phyloP scores from a whole-genome alignment of 2,888 invertebrate genomes.

The Enoplolaimus lenunculus region DNA sequence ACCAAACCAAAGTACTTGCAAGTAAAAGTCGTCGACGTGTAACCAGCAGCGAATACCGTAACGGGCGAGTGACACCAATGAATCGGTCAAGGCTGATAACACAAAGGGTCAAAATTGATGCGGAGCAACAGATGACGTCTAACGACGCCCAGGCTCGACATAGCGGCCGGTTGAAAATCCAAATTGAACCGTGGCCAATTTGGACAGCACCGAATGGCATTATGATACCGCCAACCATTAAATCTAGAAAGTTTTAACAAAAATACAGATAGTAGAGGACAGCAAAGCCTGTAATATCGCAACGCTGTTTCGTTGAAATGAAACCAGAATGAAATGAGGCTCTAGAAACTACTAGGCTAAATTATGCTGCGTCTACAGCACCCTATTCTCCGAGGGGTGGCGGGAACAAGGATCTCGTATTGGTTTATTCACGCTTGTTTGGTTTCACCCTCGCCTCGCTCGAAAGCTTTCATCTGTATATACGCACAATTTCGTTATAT shows the following conservation, averaged over 20 bases:
- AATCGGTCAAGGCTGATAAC: constrained; percentile 19
- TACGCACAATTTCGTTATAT: no score
- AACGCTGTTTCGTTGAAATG: no score
- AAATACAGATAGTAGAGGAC: constrained; percentile 5
- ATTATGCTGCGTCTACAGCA: no score
- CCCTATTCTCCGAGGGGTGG: no score
- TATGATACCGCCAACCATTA: constrained; percentile 17
- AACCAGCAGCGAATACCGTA: constrained; percentile 21
- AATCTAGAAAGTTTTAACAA: constrained; percentile 7
- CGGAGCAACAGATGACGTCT: constrained; percentile 20
- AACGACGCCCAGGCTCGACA: constrained; percentile 20
- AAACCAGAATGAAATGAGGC: no score
- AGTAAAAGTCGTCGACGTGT: constrained; percentile 17
- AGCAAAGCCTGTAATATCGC: no score
- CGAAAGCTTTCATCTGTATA: no score
- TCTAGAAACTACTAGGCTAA: no score
- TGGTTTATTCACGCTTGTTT: no score
- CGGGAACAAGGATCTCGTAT: no score
- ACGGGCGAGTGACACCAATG: constrained; percentile 22
- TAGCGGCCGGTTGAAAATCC: background rate
- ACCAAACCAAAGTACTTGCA: constrained; percentile 18
- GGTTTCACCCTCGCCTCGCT: no score
- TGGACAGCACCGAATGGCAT: constrained; percentile 28
- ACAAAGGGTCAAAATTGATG: constrained; percentile 19
- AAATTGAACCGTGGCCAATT: constrained; percentile 5